These are phyloP conservation scores for Microctonus brassicae DNA, from an alignment of 2,888 invertebrate genomes.

Conservation along the genomic window DNA sequence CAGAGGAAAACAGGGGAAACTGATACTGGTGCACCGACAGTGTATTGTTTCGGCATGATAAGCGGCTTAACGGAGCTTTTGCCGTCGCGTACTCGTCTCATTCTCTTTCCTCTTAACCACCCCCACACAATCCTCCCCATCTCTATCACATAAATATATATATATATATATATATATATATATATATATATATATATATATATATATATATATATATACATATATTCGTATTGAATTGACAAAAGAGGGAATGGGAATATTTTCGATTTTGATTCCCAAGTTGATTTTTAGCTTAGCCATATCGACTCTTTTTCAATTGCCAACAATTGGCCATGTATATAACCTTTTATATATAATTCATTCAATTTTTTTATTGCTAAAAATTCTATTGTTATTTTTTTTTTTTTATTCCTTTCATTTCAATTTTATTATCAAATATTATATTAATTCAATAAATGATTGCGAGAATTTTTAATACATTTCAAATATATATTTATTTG, in stretches of 20 bases:
- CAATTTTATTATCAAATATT: no score
- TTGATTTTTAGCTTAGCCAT: background rate
- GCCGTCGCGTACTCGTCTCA: constrained; percentile 27
- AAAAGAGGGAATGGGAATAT: constrained; percentile 20
- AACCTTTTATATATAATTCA: background rate
- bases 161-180: no score
- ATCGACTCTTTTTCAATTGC: constrained; percentile 18
- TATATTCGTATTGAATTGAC: constrained; percentile 3
- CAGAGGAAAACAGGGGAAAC: constrained; percentile 56
- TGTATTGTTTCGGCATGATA: constrained; percentile 70
- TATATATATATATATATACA: no score
- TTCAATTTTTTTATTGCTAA: constrained; percentile 2
- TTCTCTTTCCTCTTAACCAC: constrained; percentile 29
- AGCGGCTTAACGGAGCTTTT: constrained; percentile 69
- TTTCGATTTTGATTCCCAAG: constrained; percentile 39
- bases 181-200: no score
- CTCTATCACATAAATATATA: constrained; percentile 11
- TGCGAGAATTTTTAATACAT: no score
- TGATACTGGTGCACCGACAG: constrained; percentile 70
- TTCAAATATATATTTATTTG: no score
- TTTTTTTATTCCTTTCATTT: no score
- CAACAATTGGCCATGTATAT: constrained; percentile 43
- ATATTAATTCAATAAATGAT: background rate
- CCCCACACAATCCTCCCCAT: constrained; percentile 1
- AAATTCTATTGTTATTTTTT: background rate